Conservation (phyloP, 2,113 vertebrate genomes). For the Agapornis roseicollis region DNA sequence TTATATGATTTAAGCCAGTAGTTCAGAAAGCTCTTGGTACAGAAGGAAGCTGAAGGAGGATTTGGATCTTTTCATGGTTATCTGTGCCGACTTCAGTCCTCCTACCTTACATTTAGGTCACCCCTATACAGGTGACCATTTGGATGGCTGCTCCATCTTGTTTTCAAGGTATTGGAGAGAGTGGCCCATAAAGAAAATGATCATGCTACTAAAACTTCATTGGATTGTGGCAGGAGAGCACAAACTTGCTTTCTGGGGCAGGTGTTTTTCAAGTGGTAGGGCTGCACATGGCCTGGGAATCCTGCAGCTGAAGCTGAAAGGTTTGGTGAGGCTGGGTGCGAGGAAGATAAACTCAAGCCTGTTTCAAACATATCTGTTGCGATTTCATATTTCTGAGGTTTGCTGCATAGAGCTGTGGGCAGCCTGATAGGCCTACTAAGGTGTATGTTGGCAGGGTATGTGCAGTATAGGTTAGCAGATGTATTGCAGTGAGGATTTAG, state of each 20-base stretch:
- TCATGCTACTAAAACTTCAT: neutral
- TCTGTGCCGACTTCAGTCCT: neutral
- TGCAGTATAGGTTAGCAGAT: accelerated
- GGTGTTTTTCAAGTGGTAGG: neutral
- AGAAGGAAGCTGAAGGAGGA: neutral
- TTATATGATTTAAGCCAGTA: neutral
- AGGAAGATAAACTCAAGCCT: neutral
- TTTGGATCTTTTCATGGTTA: neutral
- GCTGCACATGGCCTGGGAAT: accelerated
- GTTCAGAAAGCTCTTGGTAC: neutral
- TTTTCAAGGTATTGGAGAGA: neutral
- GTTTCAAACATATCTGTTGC: neutral
- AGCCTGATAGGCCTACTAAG: neutral
- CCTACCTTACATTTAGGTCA: neutral
- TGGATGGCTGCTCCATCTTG: neutral
- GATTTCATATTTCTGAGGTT: neutral
- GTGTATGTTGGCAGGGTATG: accelerated
- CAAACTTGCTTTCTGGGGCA: neutral
- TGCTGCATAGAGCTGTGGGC: neutral
- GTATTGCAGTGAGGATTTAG: neutral
- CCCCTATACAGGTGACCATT: neutral
- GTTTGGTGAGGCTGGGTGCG: neutral
- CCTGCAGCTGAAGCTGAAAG: neutral
- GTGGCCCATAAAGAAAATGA: neutral
- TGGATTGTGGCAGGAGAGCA: neutral